Conservation (phyloP, 2,888 invertebrate genomes). For the Aphelenchoides bicaudatus region DNA sequence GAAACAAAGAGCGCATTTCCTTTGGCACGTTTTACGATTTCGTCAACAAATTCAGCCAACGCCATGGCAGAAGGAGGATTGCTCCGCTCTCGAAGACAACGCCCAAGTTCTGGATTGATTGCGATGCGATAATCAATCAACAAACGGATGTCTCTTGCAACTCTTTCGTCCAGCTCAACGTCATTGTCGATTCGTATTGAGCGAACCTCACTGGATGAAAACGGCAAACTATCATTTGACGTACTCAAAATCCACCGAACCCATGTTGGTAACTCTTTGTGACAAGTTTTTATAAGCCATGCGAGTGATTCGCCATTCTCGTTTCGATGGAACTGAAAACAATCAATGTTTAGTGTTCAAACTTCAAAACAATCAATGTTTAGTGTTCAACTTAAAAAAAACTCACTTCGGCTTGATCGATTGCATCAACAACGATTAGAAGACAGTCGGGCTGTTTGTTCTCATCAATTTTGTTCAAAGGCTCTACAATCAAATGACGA, state of each 20-base stretch:
- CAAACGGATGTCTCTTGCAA: slow-evolving; percentile 41
- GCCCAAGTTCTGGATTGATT: slow-evolving; percentile 31
- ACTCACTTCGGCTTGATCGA: slow-evolving; percentile 93
- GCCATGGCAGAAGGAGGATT: slow-evolving; percentile 15
- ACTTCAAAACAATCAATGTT: no score
- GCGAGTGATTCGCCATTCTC: slow-evolving; percentile 90
- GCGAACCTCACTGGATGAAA: slow-evolving; percentile 25
- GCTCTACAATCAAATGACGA: slow-evolving; percentile 37
- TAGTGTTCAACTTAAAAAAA: no score
- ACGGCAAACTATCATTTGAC: slow-evolving; percentile 64
- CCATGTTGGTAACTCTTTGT: slow-evolving; percentile 76
- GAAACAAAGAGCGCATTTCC: slow-evolving; percentile 89
- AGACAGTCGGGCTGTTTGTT: slow-evolving; percentile 31
- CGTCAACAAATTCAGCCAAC: slow-evolving; percentile 74
- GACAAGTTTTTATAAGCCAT: slow-evolving; percentile 77
- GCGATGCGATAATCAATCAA: slow-evolving; percentile 42
- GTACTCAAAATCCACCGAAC: slow-evolving; percentile 70
- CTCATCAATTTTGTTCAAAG: slow-evolving; percentile 31
- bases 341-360: no score
- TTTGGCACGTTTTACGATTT: slow-evolving; percentile 76
- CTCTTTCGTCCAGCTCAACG: slow-evolving; percentile 45
- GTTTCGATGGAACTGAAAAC: slow-evolving; percentile 90
- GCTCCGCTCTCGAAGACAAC: slow-evolving; percentile 22
- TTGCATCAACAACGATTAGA: slow-evolving; percentile 78
- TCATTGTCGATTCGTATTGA: slow-evolving; percentile 48